A percentile compares a stretch with the other conserved stretches of the same genome.
phyloP scores from a whole-genome alignment of 2,888 invertebrate genomes.

The Agrypnus murinus region DNA sequence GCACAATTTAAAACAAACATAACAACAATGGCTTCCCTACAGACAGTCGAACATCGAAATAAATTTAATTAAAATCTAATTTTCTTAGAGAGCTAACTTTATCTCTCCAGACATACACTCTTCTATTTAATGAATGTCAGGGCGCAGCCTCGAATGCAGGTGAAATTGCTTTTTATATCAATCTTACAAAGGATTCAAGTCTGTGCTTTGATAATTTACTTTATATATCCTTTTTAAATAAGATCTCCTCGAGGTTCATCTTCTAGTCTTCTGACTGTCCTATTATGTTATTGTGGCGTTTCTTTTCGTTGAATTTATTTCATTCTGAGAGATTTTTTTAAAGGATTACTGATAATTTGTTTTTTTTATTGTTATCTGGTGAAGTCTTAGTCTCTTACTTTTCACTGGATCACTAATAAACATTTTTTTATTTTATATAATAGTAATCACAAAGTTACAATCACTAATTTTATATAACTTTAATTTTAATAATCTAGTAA shows the following conservation, averaged over 20 bases:
- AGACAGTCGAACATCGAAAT: too few relatives aligned
- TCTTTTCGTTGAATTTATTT: slow-evolving; percentile 2
- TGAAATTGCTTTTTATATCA: slow-evolving; percentile 7
- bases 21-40: not conserved
- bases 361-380: too few relatives aligned
- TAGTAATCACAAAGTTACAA: too few relatives aligned
- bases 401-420: too few relatives aligned
- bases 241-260: not conserved
- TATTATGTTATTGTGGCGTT: not conserved
- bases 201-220: slow-evolving; percentile 17
- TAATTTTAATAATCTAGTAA: too few relatives aligned
- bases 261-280: not conserved
- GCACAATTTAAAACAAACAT: not conserved
- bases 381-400: too few relatives aligned
- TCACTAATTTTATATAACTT: too few relatives aligned
- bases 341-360: too few relatives aligned
- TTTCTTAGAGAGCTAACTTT: not conserved
- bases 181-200: not conserved
- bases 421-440: too few relatives aligned
- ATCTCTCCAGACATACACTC: not conserved
- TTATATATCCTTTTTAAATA: slow-evolving; percentile 19
- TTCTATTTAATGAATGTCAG: not conserved
- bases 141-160: not conserved
- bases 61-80: not conserved
- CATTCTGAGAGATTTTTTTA: too few relatives aligned